These are phyloP conservation scores for Sicus ferrugineus DNA, from an alignment of 2,888 invertebrate species.

Conservation along the genomic window DNA sequence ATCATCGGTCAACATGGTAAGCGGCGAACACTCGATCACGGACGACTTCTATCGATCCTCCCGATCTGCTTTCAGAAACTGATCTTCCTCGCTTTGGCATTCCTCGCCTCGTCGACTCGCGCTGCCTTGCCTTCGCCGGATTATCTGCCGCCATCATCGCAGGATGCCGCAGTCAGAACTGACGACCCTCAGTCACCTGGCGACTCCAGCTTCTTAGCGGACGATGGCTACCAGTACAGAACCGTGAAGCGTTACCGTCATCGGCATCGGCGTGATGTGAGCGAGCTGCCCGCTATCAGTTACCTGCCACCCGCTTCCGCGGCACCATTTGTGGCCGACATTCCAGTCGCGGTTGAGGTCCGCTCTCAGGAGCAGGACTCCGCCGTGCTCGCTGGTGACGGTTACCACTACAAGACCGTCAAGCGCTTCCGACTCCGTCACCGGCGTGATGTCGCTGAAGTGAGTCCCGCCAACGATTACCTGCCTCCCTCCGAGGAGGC, in stretches of 20 bases:
- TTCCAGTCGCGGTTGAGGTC: constrained; percentile 30
- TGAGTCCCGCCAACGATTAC: constrained; percentile 35
- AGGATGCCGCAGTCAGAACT: constrained; percentile 34
- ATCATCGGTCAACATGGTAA: constrained; percentile 39
- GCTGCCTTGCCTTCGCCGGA: constrained; percentile 39
- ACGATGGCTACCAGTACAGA: constrained; percentile 40
- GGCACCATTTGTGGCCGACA: constrained; percentile 33
- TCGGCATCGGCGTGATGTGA: constrained; percentile 41
- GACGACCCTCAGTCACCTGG: constrained; percentile 37
- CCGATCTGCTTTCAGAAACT: constrained; percentile 33
- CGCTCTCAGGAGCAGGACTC: constrained; percentile 26
- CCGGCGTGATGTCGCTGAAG: constrained; percentile 42
- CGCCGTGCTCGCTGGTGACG: constrained; percentile 41
- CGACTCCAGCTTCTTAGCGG: constrained; percentile 37
- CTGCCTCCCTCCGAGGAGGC: constrained; percentile 39
- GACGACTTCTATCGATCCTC: background rate
- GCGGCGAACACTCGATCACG: background rate
- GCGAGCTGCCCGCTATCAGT: constrained; percentile 42
- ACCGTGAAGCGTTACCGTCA: constrained; percentile 35
- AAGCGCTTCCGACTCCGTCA: constrained; percentile 39
- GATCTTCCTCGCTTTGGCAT: constrained; percentile 35
- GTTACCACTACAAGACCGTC: constrained; percentile 42
- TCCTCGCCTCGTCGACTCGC: constrained; percentile 38
- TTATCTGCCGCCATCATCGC: constrained; percentile 41
- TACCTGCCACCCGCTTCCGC: constrained; percentile 43